These are phyloP conservation scores for Portunus trituberculatus DNA, from an alignment of 1,140 invertebrate species.

Conservation along the genomic window DNA sequence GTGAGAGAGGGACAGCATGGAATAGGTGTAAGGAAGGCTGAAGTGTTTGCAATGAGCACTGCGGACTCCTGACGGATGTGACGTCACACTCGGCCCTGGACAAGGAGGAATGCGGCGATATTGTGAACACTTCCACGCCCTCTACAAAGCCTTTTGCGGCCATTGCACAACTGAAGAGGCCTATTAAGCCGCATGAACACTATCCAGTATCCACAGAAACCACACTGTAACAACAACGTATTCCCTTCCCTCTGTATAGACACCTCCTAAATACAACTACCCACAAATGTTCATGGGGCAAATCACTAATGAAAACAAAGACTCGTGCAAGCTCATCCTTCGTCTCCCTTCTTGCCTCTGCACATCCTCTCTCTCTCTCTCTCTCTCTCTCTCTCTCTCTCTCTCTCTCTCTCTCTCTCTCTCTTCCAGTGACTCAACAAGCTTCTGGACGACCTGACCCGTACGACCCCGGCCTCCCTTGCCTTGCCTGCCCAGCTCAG, in stretches of 20 bases:
- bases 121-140: background rate
- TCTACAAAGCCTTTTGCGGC: background rate
- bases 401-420: too few species aligned
- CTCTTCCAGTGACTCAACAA: too few species aligned
- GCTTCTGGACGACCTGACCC: background rate
- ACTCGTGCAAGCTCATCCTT: background rate
- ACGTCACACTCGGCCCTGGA: constrained; percentile 7
- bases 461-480: background rate
- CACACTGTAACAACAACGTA: too few species aligned
- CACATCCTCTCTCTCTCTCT: too few species aligned
- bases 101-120: constrained; percentile 30
- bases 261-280: too few species aligned
- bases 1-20: background rate
- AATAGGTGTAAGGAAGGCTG: background rate
- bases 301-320: background rate
- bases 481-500: background rate
- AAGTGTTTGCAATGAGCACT: too few species aligned
- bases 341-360: background rate
- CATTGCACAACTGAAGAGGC: background rate
- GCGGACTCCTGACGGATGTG: background rate
- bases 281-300: too few species aligned
- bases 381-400: too few species aligned
- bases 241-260: too few species aligned
- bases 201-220: too few species aligned
- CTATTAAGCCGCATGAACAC: too few species aligned